Base-by-base conservation (phyloP, 2,888 invertebrate genomes). In the Brachycybe producta region DNA sequence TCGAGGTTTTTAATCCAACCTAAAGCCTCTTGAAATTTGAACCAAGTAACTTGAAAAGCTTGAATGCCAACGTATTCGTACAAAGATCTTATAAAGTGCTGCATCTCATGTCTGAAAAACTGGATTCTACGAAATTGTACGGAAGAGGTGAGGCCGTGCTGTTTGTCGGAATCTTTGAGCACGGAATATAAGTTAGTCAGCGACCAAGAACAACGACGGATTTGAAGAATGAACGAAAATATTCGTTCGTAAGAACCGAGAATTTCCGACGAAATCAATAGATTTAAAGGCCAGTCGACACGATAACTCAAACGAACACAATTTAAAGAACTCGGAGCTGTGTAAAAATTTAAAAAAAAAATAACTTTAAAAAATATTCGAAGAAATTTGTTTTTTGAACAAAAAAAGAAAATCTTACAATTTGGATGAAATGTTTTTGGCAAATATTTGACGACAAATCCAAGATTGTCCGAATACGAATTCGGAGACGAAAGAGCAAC, bases 101-200 rank as follows among this genome's bases (percentile, higher is more conserved):
- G 44, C 44, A 44, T 44, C 11, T 44, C 32, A 11, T 44, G 44
- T n/a, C 44, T 13, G 13, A 32, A 44, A 13, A 30, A 32, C 32
- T 44, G 44, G 8, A 44, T 13, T 15, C n/a, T 11, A 13, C 44
- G 13, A 3, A 32, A 44, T 15, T 26, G 44, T 2, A 13, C n/a
- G 1, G 40, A 23, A n/a, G 40, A 39, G 5, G 21, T n/a, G 8
- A 8, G 8, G 8, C n/a, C 32, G n/a, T 30, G 32, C 8, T n/a
- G 13, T 17, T 30, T 30, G 21, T 44, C 44, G 19, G 15, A 13
- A 21, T 15, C 15, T 19, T 44, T 32, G 5, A 44, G 27, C 15
- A 32, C 19, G 15, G 17, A 13, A 32, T 44, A 44, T 19, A 32
- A 19, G 13, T 44, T 34, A 7, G 15, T 30, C 17, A 26, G 19